Evolutionary conservation across 2,797 vertebrate genomes (phyloP), one percentile per base, ranked within the genome.

Genomic region (Spinibarbus caldwelli): DNA sequence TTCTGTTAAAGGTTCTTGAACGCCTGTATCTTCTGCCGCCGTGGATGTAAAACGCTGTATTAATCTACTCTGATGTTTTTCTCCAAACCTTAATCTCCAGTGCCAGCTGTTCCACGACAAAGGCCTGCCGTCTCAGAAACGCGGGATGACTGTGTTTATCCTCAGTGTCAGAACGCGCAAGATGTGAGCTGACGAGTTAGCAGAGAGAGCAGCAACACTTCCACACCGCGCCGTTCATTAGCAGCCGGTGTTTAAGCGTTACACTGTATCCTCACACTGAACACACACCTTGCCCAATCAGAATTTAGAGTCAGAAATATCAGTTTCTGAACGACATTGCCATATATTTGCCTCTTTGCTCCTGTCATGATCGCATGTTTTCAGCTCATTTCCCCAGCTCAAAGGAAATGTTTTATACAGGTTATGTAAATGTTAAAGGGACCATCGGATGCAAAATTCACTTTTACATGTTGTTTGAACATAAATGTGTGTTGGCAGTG

Each of bases 101-200:
- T 7, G 76, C 29, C 47, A 66, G 14, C 45, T 31, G 59, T 43
- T 52, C 47, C 47, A 45, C n/a, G 38, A 84, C 82, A 68, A 68
- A 68, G 23, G 21, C 29, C 59, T 78, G 45, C 47, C 67, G 1
- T 45, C 57, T 57, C 45, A 14, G 59, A 36, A 68, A 76, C 6
- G 11, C 43, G 19, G 29, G 31, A 62, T n/a, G 12, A 70, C 43
- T 36, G 49, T 2, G 38, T 57, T 78, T 77, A 78, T 72, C 71
- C 41, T 23, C 43, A 3, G 15, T 14, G 38, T 21, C 71, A 43
- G 43, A 31, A 77, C 0, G 3, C 8, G 14, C 10, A 34, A 67
- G 72, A 76, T 29, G 15, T 29, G 34, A 36, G 36, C 52, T 21
- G 23, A 43, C 41, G 11, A 10, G 2, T 43, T 47, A 67, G 21